phyloP scores from a whole-genome alignment of 2,113 vertebrate species.

The Euleptes europaea region DNA sequence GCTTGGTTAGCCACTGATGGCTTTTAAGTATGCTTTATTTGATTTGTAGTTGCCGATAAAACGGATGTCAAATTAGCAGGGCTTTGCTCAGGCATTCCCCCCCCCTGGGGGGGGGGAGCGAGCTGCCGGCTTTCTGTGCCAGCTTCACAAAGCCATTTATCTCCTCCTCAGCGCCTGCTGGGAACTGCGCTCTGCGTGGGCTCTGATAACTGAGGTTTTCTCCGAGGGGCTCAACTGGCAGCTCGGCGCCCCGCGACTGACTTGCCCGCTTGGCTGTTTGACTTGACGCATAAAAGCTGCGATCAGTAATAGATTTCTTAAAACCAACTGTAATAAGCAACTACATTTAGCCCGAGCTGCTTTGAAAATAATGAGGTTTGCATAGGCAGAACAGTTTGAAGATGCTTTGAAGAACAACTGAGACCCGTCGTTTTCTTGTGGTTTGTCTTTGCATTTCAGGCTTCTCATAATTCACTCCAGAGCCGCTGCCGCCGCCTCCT shows the following conservation, averaged over 20 bases:
- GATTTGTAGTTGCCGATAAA: not conserved
- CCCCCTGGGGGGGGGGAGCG: too few relatives aligned
- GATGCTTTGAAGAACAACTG: not conserved
- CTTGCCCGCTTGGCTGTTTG: not conserved
- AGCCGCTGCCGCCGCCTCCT: too few relatives aligned
- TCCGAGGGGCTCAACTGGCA: not conserved
- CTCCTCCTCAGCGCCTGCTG: not conserved
- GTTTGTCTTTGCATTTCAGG: not conserved
- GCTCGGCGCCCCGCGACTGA: not conserved
- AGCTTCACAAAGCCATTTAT: not conserved
- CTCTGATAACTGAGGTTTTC: not conserved
- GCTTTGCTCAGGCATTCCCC: too few relatives aligned
- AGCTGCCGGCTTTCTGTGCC: not conserved
- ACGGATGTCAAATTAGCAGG: not conserved
- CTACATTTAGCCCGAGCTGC: not conserved
- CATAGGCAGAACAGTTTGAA: not conserved
- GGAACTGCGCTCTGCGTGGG: not conserved
- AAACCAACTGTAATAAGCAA: not conserved
- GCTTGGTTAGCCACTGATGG: not conserved
- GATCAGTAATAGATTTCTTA: not conserved
- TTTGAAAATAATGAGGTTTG: constrained; percentile 4
- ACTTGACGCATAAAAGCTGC: not conserved
- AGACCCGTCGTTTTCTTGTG: not conserved
- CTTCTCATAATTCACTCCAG: not conserved
- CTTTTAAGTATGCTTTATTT: not conserved